phyloP scores from a whole-genome alignment of 2,113 vertebrate genomes.

The Megaleporinus macrocephalus region DNA sequence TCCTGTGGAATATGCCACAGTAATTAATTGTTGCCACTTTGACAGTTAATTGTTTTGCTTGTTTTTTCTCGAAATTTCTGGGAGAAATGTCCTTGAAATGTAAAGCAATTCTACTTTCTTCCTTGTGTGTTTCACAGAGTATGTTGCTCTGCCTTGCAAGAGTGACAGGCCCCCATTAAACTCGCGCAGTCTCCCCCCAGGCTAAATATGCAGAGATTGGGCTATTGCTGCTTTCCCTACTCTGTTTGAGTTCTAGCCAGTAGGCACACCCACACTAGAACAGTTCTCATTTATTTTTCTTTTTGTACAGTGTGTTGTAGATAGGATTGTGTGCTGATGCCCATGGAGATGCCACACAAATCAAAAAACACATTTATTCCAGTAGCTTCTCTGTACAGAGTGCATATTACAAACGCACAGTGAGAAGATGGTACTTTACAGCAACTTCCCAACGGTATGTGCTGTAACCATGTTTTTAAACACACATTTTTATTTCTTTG shows the following conservation, averaged over 20 bases:
- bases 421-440: neutral
- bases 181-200: neutral
- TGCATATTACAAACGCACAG: neutral
- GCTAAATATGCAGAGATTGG: conserved; percentile 21
- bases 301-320: neutral
- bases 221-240: neutral
- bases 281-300: neutral
- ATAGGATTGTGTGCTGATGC: neutral
- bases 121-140: neutral
- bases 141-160: neutral
- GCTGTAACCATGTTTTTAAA: too few relatives aligned
- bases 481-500: too few relatives aligned
- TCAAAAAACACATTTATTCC: neutral
- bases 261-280: too few relatives aligned
- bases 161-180: neutral
- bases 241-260: neutral
- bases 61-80: neutral
- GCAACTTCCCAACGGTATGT: too few relatives aligned
- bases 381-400: neutral
- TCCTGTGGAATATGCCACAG: neutral
- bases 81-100: neutral
- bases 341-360: neutral
- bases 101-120: neutral
- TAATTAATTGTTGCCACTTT: neutral
- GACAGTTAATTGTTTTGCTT: neutral